A percentile compares a stretch with the other conserved stretches of the same genome.
These are phyloP conservation scores for Leptinotarsa tumamoca DNA, from an alignment of 2,888 invertebrate genomes.

Conservation along the genomic window DNA sequence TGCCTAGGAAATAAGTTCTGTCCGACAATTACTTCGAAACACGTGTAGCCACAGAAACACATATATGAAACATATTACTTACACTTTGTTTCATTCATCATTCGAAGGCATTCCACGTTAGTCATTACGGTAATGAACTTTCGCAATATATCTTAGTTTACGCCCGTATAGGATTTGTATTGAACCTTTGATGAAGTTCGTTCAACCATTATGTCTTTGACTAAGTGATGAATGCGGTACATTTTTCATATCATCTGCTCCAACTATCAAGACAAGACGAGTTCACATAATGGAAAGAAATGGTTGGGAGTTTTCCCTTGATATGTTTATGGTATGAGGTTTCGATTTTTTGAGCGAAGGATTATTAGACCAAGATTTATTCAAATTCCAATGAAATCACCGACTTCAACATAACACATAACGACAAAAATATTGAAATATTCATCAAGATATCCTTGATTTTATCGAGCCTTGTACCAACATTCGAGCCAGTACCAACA, in stretches of 20 bases:
- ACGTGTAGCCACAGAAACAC: background rate
- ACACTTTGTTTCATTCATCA: conserved; percentile 13
- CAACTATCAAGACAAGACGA: background rate
- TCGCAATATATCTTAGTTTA: conserved; percentile 23
- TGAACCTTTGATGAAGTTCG: conserved; percentile 13
- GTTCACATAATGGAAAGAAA: background rate
- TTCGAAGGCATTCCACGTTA: conserved; percentile 13
- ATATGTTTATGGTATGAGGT: background rate
- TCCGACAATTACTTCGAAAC: background rate
- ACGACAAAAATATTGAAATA: no score
- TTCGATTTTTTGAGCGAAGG: background rate
- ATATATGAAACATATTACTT: conserved; percentile 4
- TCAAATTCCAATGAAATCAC: no score
- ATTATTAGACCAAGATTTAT: no score
- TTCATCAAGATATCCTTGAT: no score
- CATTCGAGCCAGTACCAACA: no score
- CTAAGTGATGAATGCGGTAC: conserved; percentile 16
- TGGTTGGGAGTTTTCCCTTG: background rate
- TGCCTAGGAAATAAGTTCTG: background rate
- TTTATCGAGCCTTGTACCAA: no score
- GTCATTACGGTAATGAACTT: conserved; percentile 23
- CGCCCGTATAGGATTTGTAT: background rate
- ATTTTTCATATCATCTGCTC: conserved; percentile 15
- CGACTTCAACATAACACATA: no score
- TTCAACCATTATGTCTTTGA: conserved; percentile 17